Evolutionary conservation across 1,140 invertebrate species (phyloP), one percentile per base, ranked within the genome.

Genomic region (Schlechtendalia chinensis): DNA sequence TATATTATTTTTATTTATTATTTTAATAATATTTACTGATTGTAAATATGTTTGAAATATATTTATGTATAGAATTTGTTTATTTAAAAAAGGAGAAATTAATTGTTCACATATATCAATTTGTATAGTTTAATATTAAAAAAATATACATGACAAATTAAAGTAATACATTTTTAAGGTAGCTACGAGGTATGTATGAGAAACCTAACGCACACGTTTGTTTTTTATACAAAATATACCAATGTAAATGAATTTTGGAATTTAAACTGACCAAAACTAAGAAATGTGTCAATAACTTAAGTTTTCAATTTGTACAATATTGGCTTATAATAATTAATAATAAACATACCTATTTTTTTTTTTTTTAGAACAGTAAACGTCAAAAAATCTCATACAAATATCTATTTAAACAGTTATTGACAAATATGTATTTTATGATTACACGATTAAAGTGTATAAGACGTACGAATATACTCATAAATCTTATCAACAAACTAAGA

Each of bases 401-500:
- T 47, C 17, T 67, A 24, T 29, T 61, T 61, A 27, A 54, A n/a
- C n/a, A 39, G 32, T 39, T 39, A 39, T 8, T 8, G 24, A 24
- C 22, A 14, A 59, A 59, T 59, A 67, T 5, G 24, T 24, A 53
- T 71, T 27, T 24, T n/a, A 54, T 17, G n/a, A 47, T 72, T n/a
- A 14, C 1, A 72, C 5, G 5, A 19, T 32, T 53, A 53, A 53
- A 53, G 24, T 29, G 54, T 54, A 14, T n/a, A 14, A 29, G 17
- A n/a, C 19, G 19, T n/a, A 54, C 47, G 8, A 16, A 50, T 54
- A 24, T 54, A 54, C 24, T 29, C 22, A 72, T 32, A 29, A 50
- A n/a, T 71, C 67, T 71, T 50, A 53, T 71, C 1, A 72, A n/a
- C 3, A 29, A 72, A 72, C 27, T 32, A 16, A 24, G 47, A 72